These are phyloP conservation scores for Hypercompe scribonia DNA, from an alignment of 2,888 invertebrate species.

Conservation along the genomic window DNA sequence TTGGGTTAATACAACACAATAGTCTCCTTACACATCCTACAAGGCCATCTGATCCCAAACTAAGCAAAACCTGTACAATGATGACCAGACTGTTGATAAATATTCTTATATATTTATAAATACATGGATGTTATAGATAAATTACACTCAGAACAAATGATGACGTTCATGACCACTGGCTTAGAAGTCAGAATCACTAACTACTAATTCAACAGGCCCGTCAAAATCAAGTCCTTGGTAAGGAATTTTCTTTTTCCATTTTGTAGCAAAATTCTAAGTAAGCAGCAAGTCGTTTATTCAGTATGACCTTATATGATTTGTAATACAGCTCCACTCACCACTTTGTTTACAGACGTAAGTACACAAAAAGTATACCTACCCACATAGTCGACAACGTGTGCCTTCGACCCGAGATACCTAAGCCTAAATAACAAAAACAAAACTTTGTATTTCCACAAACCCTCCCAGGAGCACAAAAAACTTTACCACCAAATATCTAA, in stretches of 20 bases:
- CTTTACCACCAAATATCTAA: slow-evolving; percentile 38
- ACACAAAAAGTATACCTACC: neutral
- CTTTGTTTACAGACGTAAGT: neutral
- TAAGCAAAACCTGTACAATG: too few species aligned
- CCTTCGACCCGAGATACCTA: neutral
- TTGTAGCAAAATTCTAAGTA: neutral
- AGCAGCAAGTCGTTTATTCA: neutral
- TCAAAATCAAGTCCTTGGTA: too few species aligned
- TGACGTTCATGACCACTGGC: too few species aligned
- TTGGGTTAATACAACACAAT: too few species aligned
- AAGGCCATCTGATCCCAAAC: too few species aligned
- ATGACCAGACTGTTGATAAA: too few species aligned
- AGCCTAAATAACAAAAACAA: neutral
- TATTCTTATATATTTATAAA: too few species aligned
- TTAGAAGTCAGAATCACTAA: too few species aligned
- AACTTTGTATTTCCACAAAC: neutral
- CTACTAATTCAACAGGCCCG: too few species aligned
- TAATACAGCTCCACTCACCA: neutral
- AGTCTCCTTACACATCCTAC: too few species aligned
- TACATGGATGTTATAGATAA: too few species aligned
- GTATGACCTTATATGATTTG: neutral
- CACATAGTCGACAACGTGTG: neutral
- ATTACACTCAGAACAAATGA: too few species aligned
- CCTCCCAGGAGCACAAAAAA: slow-evolving; percentile 16
- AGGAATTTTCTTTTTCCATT: neutral